Conservation (phyloP, 2,888 invertebrate species). For the Pseudococcus viburni region DNA sequence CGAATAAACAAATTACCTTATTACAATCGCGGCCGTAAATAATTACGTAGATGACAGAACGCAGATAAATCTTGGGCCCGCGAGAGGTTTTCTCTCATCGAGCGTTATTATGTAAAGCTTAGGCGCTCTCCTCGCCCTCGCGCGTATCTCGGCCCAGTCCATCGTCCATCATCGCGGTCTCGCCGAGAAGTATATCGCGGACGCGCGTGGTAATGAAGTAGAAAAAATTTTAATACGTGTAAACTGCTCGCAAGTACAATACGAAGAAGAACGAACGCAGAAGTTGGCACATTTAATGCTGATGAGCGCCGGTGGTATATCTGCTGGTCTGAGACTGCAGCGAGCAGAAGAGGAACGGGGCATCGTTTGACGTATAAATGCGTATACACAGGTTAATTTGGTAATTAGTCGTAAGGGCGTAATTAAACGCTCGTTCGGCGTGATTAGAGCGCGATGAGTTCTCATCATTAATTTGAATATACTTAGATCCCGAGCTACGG, state of each 20-base stretch:
- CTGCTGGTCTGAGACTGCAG: neutral
- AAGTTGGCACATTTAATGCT: conserved; percentile 11
- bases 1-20: conserved; percentile 57
- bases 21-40: conserved; percentile 57
- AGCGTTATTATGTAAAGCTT: conserved; percentile 33
- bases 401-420: neutral
- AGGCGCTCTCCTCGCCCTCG: neutral
- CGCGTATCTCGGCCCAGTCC: too few relatives aligned
- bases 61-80: conserved; percentile 54
- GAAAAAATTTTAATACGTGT: conserved; percentile 41
- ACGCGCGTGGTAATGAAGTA: conserved; percentile 34
- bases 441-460: conserved; percentile 44
- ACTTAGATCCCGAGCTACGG: neutral
- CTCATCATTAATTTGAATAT: conserved; percentile 52
- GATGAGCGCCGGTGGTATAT: neutral
- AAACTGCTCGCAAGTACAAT: neutral
- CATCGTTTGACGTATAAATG: too few relatives aligned
- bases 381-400: neutral
- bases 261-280: neutral
- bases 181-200: neutral
- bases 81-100: conserved; percentile 54
- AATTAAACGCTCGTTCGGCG: conserved; percentile 22
- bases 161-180: neutral
- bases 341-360: neutral
- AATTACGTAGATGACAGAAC: conserved; percentile 58